Percentiles rank a stretch among this genome's conserved stretches.
These are phyloP conservation scores for Imbricaverruca yamaguchii DNA, from an alignment of 2,888 invertebrate genomes.

Conservation along the genomic window DNA sequence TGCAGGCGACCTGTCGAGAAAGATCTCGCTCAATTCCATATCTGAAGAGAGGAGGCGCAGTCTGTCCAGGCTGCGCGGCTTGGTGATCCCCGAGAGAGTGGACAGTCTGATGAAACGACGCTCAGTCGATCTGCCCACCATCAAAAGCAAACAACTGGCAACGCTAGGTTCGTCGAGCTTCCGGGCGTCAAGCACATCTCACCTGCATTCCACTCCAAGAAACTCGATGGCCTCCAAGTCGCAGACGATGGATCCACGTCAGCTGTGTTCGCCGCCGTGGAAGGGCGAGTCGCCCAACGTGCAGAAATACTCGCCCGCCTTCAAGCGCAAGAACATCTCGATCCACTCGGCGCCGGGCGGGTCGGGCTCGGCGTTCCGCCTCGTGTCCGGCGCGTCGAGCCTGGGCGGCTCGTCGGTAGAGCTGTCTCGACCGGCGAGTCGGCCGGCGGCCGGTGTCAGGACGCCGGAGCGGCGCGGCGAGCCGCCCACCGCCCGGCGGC, in stretches of 20 bases:
- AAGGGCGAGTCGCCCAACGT: conserved; percentile 39
- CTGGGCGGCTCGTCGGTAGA: conserved; percentile 9
- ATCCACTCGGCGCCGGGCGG: conserved; percentile 45
- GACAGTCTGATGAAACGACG: conserved; percentile 48
- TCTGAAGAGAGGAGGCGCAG: conserved; percentile 73
- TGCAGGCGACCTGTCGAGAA: conserved; percentile 40
- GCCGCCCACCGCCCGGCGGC: not conserved
- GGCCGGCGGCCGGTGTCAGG: not conserved
- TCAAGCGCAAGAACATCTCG: conserved; percentile 64
- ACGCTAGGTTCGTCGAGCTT: conserved; percentile 24
- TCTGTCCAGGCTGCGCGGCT: conserved; percentile 74
- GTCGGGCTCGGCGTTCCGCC: not conserved
- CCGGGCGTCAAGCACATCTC: conserved; percentile 25
- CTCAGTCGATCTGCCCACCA: conserved; percentile 69
- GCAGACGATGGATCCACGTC: conserved; percentile 25
- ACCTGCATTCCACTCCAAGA: not conserved
- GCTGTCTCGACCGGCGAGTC: not conserved
- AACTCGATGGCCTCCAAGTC: conserved; percentile 24
- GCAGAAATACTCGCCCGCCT: conserved; percentile 74
- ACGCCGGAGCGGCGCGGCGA: not conserved
- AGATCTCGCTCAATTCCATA: conserved; percentile 62
- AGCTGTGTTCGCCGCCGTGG: conserved; percentile 35
- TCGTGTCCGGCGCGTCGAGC: not conserved
- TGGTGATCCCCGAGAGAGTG: conserved; percentile 72
- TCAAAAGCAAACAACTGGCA: conserved; percentile 60